These are phyloP conservation scores for Itoplectis maculator DNA, from an alignment of 2,888 invertebrate genomes.

Conservation along the genomic window DNA sequence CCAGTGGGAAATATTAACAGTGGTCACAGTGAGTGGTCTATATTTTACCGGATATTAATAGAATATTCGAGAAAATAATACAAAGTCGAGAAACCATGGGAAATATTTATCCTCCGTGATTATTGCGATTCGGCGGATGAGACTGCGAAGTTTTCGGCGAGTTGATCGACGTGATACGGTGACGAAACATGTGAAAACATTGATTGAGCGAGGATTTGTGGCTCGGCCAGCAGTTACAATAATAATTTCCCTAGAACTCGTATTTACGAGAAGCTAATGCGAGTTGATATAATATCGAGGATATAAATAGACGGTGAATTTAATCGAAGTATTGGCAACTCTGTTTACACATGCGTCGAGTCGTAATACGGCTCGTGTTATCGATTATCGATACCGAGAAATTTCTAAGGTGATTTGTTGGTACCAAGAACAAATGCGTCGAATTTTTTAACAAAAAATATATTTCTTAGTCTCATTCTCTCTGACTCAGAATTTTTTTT, in stretches of 20 bases:
- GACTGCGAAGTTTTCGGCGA: background rate
- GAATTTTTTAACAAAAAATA: slow-evolving; percentile 16
- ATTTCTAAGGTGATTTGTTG: background rate
- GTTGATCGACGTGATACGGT: background rate
- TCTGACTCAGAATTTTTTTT: background rate
- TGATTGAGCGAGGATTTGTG: too few relatives aligned
- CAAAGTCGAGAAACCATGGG: background rate
- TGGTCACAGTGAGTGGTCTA: background rate
- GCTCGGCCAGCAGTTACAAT: slow-evolving; percentile 71
- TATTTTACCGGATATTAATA: slow-evolving; percentile 1
- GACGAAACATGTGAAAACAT: background rate
- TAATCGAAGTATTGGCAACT: slow-evolving; percentile 74
- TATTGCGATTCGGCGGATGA: too few relatives aligned
- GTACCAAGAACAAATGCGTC: slow-evolving; percentile 16
- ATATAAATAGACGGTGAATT: slow-evolving; percentile 73
- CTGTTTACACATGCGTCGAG: slow-evolving; percentile 56
- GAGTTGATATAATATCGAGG: slow-evolving; percentile 64
- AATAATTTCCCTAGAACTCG: slow-evolving; percentile 67
- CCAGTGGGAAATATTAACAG: background rate
- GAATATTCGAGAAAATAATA: background rate
- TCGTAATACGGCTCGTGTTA: background rate
- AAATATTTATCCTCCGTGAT: background rate
- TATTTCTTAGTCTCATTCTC: background rate
- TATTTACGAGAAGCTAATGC: slow-evolving; percentile 24
- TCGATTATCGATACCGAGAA: slow-evolving; percentile 51